Evolutionary conservation across 2,888 invertebrate genomes (phyloP).

Genomic region (Eucera pruinosa): DNA sequence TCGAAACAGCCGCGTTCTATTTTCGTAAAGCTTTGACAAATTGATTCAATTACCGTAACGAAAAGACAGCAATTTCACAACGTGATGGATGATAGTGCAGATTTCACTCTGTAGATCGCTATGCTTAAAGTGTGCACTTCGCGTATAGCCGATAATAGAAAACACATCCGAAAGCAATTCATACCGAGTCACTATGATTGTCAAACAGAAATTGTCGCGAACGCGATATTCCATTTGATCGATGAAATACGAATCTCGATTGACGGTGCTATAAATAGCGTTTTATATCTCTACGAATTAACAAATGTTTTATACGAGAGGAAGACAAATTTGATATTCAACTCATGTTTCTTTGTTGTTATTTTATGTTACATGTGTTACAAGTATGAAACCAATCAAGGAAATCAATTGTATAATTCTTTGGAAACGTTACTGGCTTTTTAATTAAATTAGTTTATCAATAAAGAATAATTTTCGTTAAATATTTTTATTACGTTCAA

Average conservation of each 20-base stretch:
- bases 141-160: conserved; percentile 18
- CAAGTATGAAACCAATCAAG: too few species aligned
- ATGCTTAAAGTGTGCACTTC: too few species aligned
- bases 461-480: too few species aligned
- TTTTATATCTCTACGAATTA: neutral
- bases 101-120: too few species aligned
- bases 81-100: neutral
- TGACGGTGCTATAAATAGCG: neutral
- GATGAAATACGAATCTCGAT: neutral
- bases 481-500: too few species aligned
- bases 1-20: conserved; percentile 2
- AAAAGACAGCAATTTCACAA: neutral
- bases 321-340: too few species aligned
- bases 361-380: too few species aligned
- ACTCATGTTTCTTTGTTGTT: too few species aligned
- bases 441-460: too few species aligned
- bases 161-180: neutral
- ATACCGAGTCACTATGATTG: neutral
- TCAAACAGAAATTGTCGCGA: neutral
- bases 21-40: conserved; percentile 8
- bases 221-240: neutral
- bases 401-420: too few species aligned
- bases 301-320: neutral
- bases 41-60: conserved; percentile 15
- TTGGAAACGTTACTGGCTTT: too few species aligned